Percentiles rank a stretch among this genome's conserved stretches.
phyloP scores from a whole-genome alignment of 1,140 invertebrate species.

The Himalopsyche phryganea region DNA sequence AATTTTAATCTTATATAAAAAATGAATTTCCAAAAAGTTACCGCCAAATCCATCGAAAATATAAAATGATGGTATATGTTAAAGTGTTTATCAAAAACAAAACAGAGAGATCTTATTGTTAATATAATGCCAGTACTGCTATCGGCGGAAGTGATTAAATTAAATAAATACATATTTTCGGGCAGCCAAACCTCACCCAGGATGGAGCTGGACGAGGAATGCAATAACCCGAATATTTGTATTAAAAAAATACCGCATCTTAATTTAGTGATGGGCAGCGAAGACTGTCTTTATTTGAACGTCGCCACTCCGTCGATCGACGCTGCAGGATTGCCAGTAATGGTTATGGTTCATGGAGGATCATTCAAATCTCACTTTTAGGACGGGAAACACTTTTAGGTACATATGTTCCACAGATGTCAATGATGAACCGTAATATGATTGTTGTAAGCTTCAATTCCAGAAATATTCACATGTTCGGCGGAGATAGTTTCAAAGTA shows the following conservation, averaged over 20 bases:
- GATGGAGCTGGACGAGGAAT: constrained; percentile 46
- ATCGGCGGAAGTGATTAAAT: too few species aligned
- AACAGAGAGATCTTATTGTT: too few species aligned
- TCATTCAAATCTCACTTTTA: constrained; percentile 56
- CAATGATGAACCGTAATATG: constrained; percentile 52
- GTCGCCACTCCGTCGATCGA: constrained; percentile 40
- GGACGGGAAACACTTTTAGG: constrained; percentile 42
- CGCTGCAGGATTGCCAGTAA: constrained; percentile 47
- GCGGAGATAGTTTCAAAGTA: constrained; percentile 64
- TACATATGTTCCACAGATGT: constrained; percentile 49
- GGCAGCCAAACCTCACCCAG: constrained; percentile 46
- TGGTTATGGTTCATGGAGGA: constrained; percentile 72
- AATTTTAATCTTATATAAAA: too few species aligned
- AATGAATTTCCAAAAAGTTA: too few species aligned
- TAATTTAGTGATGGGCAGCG: constrained; percentile 18
- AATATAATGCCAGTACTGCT: too few species aligned
- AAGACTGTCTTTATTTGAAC: constrained; percentile 41
- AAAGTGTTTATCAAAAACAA: too few species aligned
- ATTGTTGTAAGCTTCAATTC: constrained; percentile 56
- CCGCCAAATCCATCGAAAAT: too few species aligned
- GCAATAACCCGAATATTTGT: constrained; percentile 38
- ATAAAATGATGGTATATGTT: too few species aligned
- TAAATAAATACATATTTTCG: too few species aligned
- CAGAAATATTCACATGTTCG: constrained; percentile 64
- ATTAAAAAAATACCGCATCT: background rate